A percentile compares a stretch with the other conserved stretches of the same genome.
Conservation (phyloP, 2,888 invertebrate species). For the Macaria liturata region DNA sequence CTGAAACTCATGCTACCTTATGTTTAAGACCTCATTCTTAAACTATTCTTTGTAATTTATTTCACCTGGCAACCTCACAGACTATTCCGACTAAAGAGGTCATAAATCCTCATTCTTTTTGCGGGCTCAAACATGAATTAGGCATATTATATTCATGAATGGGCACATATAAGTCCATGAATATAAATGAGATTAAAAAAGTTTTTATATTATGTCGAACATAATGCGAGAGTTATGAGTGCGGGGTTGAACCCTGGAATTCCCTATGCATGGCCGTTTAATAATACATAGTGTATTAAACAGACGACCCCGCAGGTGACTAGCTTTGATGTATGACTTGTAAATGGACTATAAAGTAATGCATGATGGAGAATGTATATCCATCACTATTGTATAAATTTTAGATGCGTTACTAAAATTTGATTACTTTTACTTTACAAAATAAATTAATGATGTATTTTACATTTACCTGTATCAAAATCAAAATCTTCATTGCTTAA, state of each 20-base stretch:
- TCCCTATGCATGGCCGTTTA: slow-evolving; percentile 22
- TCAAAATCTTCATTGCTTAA: no score
- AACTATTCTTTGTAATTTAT: slow-evolving; percentile 16
- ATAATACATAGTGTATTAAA: slow-evolving; percentile 10
- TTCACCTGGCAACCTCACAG: slow-evolving; percentile 21
- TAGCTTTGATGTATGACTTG: no score
- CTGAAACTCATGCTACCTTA: not conserved
- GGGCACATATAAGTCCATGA: slow-evolving; percentile 49
- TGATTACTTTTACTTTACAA: no score
- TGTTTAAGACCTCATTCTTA: slow-evolving; percentile 2
- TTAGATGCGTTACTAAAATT: no score
- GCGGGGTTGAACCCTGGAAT: slow-evolving; percentile 13
- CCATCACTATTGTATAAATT: no score
- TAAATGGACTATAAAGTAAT: no score
- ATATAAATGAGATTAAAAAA: slow-evolving; percentile 61
- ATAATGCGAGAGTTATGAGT: slow-evolving; percentile 36
- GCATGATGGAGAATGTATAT: no score
- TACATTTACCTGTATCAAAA: no score
- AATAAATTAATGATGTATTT: no score
- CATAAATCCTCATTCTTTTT: slow-evolving; percentile 35
- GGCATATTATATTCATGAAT: slow-evolving; percentile 50
- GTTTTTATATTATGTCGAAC: slow-evolving; percentile 47
- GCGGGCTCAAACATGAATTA: slow-evolving; percentile 35
- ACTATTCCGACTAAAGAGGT: slow-evolving; percentile 25
- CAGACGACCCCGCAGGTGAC: no score